Base-by-base conservation (phyloP, 2,113 vertebrate genomes). In the Spilogale gracilis region DNA sequence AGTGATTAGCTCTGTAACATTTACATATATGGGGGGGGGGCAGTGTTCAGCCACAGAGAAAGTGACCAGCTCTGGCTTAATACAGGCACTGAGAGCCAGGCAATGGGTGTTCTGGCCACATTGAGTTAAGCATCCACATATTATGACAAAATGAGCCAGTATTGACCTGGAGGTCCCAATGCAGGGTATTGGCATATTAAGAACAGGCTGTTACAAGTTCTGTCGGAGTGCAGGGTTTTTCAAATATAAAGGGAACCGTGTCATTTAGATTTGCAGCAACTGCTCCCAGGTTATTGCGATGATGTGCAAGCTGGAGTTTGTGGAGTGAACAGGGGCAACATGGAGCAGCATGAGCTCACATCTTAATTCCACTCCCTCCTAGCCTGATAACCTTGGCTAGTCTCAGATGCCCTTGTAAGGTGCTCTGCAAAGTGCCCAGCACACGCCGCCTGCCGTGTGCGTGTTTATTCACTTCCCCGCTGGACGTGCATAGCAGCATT, bases 141-240 rank as follows among this genome's bases (percentile, higher is more conserved):
- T 89, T 90, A 97, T 76, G 96, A 96, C 63, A 96, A 93, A 91
- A 95, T 95, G 86, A 96, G 80, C 84, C 30, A 54, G 67, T 95
- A 96, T 84, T 94, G 87, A 96, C 86, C 80, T 60, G 74, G 38
- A 84, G 96, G 54, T 21, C 92, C 89, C 96, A 90, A 96, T 80
- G 83, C 61, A 96, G 73, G 14, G 4, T 82, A 89, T 95, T 56
- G 69, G 73, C 73, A 30, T 93, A 63, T 92, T 87, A 94, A 83
- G 92, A 97, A 95, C 43, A 91, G 81, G 43, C 65, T 58, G 63
- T 84, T 96, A 25, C 61, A 38, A 84, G 60, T 61, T 76, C 78
- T 74, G 56, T 80, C 90, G 92, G 83, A 96, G 95, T 65, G 89
- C 56, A 45, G 79, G 78, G 60, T 92, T 76, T 97, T 93, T 97